Percentiles rank a stretch among this genome's conserved stretches.
phyloP scores from a whole-genome alignment of 2,797 vertebrate genomes.

The Etheostoma nigrum region DNA sequence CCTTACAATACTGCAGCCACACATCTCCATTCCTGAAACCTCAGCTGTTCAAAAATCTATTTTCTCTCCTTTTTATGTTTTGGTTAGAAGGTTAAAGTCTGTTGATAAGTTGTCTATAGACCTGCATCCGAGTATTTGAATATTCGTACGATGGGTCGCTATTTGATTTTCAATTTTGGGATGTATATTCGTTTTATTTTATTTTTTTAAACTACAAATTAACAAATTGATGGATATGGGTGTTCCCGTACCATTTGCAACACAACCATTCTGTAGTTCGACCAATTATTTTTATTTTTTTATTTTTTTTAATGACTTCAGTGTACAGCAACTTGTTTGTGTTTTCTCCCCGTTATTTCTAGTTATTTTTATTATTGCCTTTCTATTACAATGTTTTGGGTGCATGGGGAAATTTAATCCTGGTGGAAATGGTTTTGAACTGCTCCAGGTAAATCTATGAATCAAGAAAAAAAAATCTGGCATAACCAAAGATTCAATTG shows the following conservation, averaged over 20 bases:
- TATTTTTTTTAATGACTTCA: neutral
- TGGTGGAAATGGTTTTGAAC: neutral
- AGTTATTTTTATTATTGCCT: neutral
- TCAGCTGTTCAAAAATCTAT: neutral
- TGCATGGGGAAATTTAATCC: no score
- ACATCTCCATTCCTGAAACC: neutral
- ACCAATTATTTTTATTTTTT: neutral
- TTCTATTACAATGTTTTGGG: neutral
- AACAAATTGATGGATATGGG: neutral
- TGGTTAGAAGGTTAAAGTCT: no score
- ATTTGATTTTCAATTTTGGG: no score
- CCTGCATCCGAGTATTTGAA: no score
- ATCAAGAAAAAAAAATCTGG: neutral
- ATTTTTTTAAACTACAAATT: neutral
- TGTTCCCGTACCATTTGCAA: neutral
- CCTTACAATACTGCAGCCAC: constrained; percentile 3
- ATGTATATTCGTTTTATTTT: no score
- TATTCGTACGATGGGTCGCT: no score
- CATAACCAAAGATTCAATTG: neutral
- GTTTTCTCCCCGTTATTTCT: neutral
- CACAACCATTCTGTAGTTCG: neutral
- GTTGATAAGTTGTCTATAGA: no score
- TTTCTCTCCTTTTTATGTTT: no score
- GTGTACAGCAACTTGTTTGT: neutral
- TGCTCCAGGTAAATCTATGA: neutral